Base-by-base conservation (phyloP, 2,888 invertebrate genomes). In the Hydrotaea cyrtoneurina region DNA sequence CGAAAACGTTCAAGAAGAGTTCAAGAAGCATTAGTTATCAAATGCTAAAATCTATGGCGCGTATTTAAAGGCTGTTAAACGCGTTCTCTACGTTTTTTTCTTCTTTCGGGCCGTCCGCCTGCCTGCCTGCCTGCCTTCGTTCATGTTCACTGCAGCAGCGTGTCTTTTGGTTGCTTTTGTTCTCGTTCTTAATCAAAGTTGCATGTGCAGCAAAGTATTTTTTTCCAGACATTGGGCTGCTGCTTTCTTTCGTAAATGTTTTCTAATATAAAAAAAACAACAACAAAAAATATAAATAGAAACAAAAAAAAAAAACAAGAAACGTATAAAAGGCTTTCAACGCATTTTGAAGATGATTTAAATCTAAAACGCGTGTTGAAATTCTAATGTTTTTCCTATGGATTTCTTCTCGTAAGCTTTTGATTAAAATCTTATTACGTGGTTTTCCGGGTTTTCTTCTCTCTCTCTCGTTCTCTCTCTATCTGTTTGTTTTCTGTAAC, bases 51-150 rank as follows among this genome's bases (percentile, higher is more conserved):
- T 85, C 84, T 85, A 19, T 81, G 73, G 81, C 84, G 84, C 84
- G 81, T 85, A 79, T 85, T 69, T 81, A 81, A 85, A 85, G 84
- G 57, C 81, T 85, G 78, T 81, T 85, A 85, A 85, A 81, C 66
- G 84, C 84, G 81, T 85, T 85, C 84, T 79, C 57, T 76, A 81
- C 81, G 76, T 85, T 81, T 78, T 84, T 50, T 39, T 21, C n/a
- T n/a, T n/a, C n/a, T n/a, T n/a, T n/a, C n/a, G n/a, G 31, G 10
- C 43, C 43, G 43, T 13, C 19, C 57, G 53, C 19, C 13, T 53
- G 43, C 43, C 50, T 50, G 15, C n/a, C 50, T 50, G 13, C 50
- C 13, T 7, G 15, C 50, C 4, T n/a, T 15, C 50, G n/a, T 2
- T 11, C 15, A 13, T 59, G 15, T 59, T 59, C 59, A 26, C 31